Evolutionary conservation across 2,113 vertebrate species (phyloP).

Genomic region (Microcebus griseorufus): DNA sequence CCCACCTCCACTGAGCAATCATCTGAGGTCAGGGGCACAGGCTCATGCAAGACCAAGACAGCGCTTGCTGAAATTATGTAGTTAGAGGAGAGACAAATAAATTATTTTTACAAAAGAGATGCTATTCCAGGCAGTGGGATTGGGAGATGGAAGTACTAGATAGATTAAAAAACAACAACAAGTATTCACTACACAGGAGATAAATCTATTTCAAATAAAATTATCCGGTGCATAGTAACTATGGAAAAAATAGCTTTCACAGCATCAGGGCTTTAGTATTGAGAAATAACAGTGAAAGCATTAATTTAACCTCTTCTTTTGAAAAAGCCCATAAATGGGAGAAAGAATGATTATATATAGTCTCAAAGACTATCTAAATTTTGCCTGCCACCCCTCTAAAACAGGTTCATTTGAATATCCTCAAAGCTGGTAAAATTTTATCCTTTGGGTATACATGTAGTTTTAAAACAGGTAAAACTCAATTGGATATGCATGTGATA

Average conservation of each 20-base stretch:
- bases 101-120: background rate
- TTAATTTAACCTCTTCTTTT: constrained; percentile 27
- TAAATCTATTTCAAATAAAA: constrained; percentile 25
- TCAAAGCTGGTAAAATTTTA: background rate
- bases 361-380: background rate
- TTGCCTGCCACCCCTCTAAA: background rate
- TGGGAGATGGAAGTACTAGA: background rate
- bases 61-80: background rate
- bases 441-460: background rate
- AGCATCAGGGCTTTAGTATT: background rate
- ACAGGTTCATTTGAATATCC: background rate
- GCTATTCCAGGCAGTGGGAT: background rate
- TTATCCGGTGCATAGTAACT: background rate
- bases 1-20: background rate
- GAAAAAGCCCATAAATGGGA: background rate
- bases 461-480: constrained; percentile 24
- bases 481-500: background rate
- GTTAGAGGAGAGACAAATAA: background rate
- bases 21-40: background rate
- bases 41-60: background rate
- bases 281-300: background rate
- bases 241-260: background rate
- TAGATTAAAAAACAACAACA: background rate
- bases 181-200: background rate
- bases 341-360: background rate